Evolutionary conservation across 2,113 vertebrate species (phyloP), one percentile per base, ranked within the genome.

Genomic region (Nycticryphes semicollaris): DNA sequence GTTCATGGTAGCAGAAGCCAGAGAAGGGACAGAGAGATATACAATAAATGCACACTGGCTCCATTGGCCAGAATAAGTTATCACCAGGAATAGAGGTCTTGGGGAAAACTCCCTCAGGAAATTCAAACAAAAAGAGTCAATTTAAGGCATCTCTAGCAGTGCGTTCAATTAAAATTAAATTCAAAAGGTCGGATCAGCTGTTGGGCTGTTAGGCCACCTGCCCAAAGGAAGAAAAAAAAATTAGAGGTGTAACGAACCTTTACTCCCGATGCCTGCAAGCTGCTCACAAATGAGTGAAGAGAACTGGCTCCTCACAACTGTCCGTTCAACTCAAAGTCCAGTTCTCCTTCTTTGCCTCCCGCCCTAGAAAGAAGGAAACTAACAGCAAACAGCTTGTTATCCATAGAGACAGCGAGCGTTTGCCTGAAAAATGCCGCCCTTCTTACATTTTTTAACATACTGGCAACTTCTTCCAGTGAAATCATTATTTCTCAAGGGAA

Each of bases 161-260:
- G 94, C 93, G 80, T 97, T 98, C 97, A 98, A 97, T 98, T 98
- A 98, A 97, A 97, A 98, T 97, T 96, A 95, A 96, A 97, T 98
- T 96, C 96, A 69, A 97, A 97, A 93, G 72, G 77, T 68, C 89
- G 84, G 86, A 97, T 98, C 97, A 97, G 90, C 94, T 96, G 94
- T 79, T 94, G 78, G 88, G 93, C 93, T 84, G 74, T 94, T 91
- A 92, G 91, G 73, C 94, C 93, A 95, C 89, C 92, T 96, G 96
- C 97, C 92, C 91, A 62, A 95, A 97, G 93, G 75, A 96, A 48
- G 35, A 67, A 90, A 77, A 70, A 39, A 89, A 87, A 93, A 91
- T 84, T 76, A 70, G 77, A 72, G 80, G 91, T 76, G 86, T 89
- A 93, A 90, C 19, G 86, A 93, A 89, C 74, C 80, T 93, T 94